Evolutionary conservation across 2,797 vertebrate genomes (phyloP), one percentile per base, ranked within the genome.

Genomic region (Oreochromis grahami): DNA sequence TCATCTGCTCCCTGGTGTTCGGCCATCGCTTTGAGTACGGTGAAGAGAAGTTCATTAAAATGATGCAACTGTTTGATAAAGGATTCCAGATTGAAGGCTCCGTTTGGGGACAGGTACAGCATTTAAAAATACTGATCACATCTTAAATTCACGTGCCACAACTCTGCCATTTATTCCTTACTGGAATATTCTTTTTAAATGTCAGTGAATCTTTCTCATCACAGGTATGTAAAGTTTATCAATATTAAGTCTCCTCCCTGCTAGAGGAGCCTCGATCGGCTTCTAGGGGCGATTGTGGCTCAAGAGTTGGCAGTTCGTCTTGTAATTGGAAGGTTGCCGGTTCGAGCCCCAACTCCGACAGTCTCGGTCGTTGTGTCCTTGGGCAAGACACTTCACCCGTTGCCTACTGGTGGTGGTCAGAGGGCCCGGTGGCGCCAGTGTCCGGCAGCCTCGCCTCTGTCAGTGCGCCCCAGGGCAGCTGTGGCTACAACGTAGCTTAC

Each of bases 1-100:
- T 97, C n/a, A 96, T 97, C 91, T 96, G 96, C 84, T 94, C 93
- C 0, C 80, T 97, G 1, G 45, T 97, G 82, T 97, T 97, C 8
- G 96, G 96, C 4, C 93, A 93, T 80, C 90, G 94, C 48, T 97
- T 96, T 5, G 86, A 96, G n/a, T 97, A 97, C 0, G 36, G 88
- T 0, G 76, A 93, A 15, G 26, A 87, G 70, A 86, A 52, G 24
- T 68, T 96, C 21, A 26, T 7, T 34, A 60, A 63, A 56, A 34
- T 95, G 1, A 6, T 94, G 32, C 15, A 6, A 2, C 1, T 65
- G 1, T 2, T 82, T 7, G 58, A 74, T 0, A 7, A 6, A 1
- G 5, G 3, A 1, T 1, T 92, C 8, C 13, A 86, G 2, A 32
- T 87, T n/a, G 26, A 92, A 60, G 19, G 1, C 4, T 80, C 84